Conservation (phyloP, 2,113 vertebrate genomes). For the Centropus bengalensis region DNA sequence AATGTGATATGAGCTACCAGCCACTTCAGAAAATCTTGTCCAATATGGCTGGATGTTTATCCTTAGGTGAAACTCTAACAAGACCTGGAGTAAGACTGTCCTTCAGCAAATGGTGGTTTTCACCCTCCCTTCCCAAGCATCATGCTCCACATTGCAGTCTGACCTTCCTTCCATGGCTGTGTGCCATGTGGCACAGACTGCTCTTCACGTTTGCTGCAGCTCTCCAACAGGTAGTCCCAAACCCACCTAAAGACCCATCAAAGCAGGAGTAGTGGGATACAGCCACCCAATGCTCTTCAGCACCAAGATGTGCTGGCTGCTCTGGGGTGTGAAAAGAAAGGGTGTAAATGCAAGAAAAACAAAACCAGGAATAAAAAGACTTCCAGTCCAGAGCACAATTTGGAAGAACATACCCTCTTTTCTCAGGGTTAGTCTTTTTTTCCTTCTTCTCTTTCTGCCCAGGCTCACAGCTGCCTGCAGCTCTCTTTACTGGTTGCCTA, state of each 20-base stretch:
- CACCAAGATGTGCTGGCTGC: neutral
- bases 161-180: neutral
- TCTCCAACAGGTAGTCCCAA: neutral
- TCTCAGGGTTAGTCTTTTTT: neutral
- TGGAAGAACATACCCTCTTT: neutral
- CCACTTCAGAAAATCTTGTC: neutral
- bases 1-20: neutral
- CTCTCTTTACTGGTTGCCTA: slow-evolving; percentile 77
- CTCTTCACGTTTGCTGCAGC: neutral
- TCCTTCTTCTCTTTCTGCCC: neutral
- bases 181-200: neutral
- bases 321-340: slow-evolving; percentile 14
- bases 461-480: neutral
- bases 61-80: neutral
- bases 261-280: neutral
- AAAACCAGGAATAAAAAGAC: neutral
- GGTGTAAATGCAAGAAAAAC: slow-evolving; percentile 2
- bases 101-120: neutral
- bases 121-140: neutral
- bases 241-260: neutral
- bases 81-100: neutral
- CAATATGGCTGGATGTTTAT: neutral
- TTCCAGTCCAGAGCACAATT: slow-evolving; percentile 14
- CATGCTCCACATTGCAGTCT: neutral
- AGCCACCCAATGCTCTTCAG: neutral